phyloP scores from a whole-genome alignment of 1,140 invertebrate species.

The Drosophila rufa region DNA sequence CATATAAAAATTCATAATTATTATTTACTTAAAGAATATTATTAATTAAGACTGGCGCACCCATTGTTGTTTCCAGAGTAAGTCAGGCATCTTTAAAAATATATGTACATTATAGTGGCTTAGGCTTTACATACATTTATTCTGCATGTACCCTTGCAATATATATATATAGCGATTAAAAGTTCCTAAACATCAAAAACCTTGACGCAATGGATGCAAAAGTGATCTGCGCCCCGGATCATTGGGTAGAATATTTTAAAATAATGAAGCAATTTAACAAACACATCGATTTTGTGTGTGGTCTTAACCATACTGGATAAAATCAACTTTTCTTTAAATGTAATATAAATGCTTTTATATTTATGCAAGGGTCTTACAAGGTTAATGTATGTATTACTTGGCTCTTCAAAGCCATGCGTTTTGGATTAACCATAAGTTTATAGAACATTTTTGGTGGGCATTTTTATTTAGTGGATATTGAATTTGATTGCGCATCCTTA shows the following conservation, averaged over 20 bases:
- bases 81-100: conserved; percentile 5
- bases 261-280: not conserved
- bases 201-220: too few species aligned
- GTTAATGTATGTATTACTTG: conserved; percentile 5
- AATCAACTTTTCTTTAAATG: not conserved
- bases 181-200: not conserved
- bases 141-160: conserved; percentile 11
- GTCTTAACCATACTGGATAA: not conserved
- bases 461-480: conserved; percentile 20
- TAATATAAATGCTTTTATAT: not conserved
- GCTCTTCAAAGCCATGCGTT: not conserved
- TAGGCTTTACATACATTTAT: not conserved
- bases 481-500: conserved; percentile 7
- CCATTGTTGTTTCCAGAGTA: conserved; percentile 3
- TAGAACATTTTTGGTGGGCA: conserved; percentile 47
- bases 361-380: conserved; percentile 9
- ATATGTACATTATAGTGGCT: conserved; percentile 6
- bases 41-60: conserved; percentile 2
- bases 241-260: not conserved
- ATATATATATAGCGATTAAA: conserved; percentile 9
- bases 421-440: conserved; percentile 13
- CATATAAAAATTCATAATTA: conserved; percentile 59
- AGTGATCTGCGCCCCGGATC: too few species aligned
- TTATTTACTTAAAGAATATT: conserved; percentile 42
- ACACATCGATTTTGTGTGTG: too few species aligned